A percentile compares a stretch with the other conserved stretches of the same genome.
Conservation (phyloP, 92 coral and sea anemone species). For the Bergia sp. region DNA sequence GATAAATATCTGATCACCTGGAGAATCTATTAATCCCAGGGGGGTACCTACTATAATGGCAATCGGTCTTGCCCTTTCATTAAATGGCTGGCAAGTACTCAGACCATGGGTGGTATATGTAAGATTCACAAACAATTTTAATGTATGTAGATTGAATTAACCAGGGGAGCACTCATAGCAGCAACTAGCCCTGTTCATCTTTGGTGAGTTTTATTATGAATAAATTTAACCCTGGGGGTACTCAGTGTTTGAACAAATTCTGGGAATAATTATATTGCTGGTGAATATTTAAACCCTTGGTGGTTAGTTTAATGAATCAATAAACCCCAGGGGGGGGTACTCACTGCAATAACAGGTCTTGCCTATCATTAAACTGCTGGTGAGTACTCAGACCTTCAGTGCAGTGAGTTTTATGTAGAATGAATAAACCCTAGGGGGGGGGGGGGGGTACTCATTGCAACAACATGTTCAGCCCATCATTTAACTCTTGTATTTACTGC, state of each 20-base stretch:
- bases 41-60: slow-evolving; percentile 26
- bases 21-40: not conserved
- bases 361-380: slow-evolving; percentile 91
- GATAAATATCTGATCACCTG: no score
- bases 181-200: no score
- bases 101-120: no score
- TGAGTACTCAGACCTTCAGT: slow-evolving; percentile 21
- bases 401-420: not conserved
- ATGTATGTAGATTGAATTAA: not conserved
- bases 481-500: slow-evolving; percentile 56
- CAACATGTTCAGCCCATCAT: slow-evolving; percentile 63
- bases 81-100: no score
- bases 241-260: no score
- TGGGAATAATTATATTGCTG: no score
- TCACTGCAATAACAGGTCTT: slow-evolving; percentile 93
- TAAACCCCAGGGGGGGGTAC: not conserved
- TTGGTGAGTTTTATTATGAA: no score
- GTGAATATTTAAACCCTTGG: not conserved
- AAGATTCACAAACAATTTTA: no score
- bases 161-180: not conserved
- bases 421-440: not conserved
- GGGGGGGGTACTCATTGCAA: not conserved
- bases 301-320: not conserved
- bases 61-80: slow-evolving; percentile 63
- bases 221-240: no score